Evolutionary conservation across 2,797 vertebrate genomes (phyloP).

Genomic region (Pachyuromys duprasi): DNA sequence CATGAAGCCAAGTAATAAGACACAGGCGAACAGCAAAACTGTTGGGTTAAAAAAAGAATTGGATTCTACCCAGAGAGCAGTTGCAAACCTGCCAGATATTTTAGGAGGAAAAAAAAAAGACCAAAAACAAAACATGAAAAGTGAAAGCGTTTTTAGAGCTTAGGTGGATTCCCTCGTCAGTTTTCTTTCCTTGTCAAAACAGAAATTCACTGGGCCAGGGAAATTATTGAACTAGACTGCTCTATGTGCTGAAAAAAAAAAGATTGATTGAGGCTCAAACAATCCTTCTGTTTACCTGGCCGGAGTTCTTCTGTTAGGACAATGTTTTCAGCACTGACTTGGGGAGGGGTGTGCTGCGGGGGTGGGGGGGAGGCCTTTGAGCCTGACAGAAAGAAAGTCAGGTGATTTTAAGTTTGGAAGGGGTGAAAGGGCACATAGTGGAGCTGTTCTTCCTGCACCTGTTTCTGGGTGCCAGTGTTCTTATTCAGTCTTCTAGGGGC

Average conservation of each 20-base stretch:
- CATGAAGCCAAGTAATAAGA: too few relatives aligned
- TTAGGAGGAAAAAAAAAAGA: neutral
- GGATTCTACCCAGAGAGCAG: neutral
- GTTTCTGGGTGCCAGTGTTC: neutral
- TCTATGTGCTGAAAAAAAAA: neutral
- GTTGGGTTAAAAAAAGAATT: too few relatives aligned
- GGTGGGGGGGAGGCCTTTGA: neutral
- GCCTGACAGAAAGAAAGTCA: constrained; percentile 43
- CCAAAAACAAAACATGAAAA: neutral
- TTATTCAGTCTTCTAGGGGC: neutral
- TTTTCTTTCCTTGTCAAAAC: constrained; percentile 60
- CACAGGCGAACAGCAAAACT: too few relatives aligned
- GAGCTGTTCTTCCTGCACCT: neutral
- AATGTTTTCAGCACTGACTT: neutral
- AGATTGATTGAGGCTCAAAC: neutral
- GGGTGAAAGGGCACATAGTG: neutral
- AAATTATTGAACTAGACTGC: neutral
- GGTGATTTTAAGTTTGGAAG: constrained; percentile 33
- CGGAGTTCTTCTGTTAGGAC: neutral
- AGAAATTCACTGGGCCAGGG: neutral
- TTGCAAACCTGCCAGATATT: constrained; percentile 64
- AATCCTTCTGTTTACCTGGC: neutral
- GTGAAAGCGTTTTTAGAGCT: constrained; percentile 45
- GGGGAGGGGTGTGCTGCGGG: neutral
- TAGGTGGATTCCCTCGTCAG: neutral